A percentile compares a stretch with the other conserved stretches of the same genome.
Evolutionary conservation across 1,140 invertebrate genomes (phyloP).

Genomic region (Adoxophyes honmai): DNA sequence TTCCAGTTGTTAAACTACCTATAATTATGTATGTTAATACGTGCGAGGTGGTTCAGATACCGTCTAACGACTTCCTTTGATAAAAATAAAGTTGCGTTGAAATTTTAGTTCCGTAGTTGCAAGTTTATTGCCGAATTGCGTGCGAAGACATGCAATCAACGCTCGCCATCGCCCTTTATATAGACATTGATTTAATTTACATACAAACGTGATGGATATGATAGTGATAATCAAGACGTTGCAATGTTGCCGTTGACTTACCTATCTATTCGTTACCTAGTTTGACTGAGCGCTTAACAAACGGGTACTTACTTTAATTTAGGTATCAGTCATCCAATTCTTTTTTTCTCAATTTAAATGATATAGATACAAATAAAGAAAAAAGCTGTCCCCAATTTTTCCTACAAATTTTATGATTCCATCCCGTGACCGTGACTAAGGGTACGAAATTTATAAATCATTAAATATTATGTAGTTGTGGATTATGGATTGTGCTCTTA

Average conservation of each 20-base stretch:
- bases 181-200: conserved; percentile 73
- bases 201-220: conserved; percentile 49
- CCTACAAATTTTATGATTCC: no score
- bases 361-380: no score
- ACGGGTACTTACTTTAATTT: no score
- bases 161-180: conserved; percentile 64
- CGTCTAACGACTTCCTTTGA: conserved; percentile 74
- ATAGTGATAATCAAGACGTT: conserved; percentile 33
- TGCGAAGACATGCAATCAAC: conserved; percentile 55
- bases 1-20: conserved; percentile 70
- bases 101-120: conserved; percentile 72
- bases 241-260: not conserved
- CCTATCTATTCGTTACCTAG: not conserved
- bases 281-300: no score
- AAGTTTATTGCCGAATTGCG: conserved; percentile 73
- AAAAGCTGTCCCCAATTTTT: no score
- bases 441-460: no score
- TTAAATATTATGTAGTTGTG: no score
- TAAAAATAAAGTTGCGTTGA: conserved; percentile 75
- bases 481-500: no score
- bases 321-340: no score
- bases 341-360: no score
- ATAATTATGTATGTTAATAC: conserved; percentile 75
- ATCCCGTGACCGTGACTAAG: no score
- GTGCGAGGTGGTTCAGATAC: conserved; percentile 67